phyloP scores from a whole-genome alignment of 1,140 invertebrate species.

The Euura saliciscinereae region DNA sequence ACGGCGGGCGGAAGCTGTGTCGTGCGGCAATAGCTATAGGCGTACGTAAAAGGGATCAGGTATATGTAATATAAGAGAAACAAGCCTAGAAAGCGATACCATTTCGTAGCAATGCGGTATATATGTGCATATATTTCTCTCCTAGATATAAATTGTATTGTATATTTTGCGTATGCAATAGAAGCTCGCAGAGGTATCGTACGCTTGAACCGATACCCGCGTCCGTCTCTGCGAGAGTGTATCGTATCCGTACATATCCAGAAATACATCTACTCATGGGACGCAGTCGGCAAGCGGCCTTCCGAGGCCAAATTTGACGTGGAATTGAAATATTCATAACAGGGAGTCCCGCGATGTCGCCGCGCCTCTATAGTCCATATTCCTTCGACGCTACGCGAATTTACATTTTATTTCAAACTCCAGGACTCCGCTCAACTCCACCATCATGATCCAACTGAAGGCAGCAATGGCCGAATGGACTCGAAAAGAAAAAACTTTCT shows the following conservation, averaged over 20 bases:
- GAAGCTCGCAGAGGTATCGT: background rate
- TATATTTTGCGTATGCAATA: conserved; percentile 5
- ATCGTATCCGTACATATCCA: background rate
- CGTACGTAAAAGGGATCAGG: no score
- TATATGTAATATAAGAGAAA: background rate
- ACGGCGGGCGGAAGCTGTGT: no score
- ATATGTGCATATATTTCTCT: background rate
- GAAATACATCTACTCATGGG: no score
- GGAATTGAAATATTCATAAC: conserved; percentile 14
- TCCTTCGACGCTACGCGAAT: conserved; percentile 28
- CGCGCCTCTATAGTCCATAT: background rate
- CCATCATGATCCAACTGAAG: no score
- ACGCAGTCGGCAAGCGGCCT: background rate
- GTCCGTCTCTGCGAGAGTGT: background rate
- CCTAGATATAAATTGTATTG: background rate
- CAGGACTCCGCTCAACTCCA: background rate
- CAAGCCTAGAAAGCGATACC: background rate
- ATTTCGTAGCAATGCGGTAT: background rate
- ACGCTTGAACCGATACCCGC: background rate
- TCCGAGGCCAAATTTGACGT: conserved; percentile 8
- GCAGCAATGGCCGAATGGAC: no score
- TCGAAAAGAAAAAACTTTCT: no score
- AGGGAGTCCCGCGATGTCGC: background rate
- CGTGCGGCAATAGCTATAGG: no score
- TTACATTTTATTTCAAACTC: conserved; percentile 45